Evolutionary conservation across 2,797 vertebrate species (phyloP).

Genomic region (Enteromius radiatus): DNA sequence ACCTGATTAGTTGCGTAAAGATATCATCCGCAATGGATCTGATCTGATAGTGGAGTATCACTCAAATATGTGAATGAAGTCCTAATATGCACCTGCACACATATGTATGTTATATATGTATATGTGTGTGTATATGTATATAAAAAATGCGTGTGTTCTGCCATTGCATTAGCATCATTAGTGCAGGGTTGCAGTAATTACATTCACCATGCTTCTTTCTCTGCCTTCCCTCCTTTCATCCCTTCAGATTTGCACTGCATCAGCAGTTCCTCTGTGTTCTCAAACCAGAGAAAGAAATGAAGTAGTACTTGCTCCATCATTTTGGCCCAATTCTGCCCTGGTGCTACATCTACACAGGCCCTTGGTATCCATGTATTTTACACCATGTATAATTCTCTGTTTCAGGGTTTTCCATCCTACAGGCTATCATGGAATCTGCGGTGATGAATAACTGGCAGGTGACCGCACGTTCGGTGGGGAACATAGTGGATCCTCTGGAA

Average conservation of each 20-base stretch:
- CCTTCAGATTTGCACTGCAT: conserved; percentile 35
- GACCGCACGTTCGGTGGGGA: conserved; percentile 95
- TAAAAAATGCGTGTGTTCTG: not conserved
- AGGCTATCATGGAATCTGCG: conserved; percentile 97
- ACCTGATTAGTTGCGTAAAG: not conserved
- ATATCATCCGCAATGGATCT: conserved; percentile 8
- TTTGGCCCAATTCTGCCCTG: conserved; percentile 35
- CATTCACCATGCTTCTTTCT: conserved; percentile 18
- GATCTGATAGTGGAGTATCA: not conserved
- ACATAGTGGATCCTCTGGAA: conserved; percentile 90
- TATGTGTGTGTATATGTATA: too few species aligned
- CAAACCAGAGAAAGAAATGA: conserved; percentile 32
- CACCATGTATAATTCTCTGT: conserved; percentile 25
- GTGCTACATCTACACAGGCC: conserved; percentile 17
- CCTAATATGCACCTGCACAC: not conserved
- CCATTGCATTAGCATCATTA: not conserved
- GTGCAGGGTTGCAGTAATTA: conserved; percentile 26
- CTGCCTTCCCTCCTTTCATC: conserved; percentile 29
- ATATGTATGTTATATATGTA: not conserved
- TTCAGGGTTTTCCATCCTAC: conserved; percentile 93
- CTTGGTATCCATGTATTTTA: not conserved
- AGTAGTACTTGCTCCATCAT: conserved; percentile 37
- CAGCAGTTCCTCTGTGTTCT: conserved; percentile 42
- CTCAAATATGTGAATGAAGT: not conserved
- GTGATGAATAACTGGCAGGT: conserved; percentile 99